Evolutionary conservation across 2,888 invertebrate genomes (phyloP).

Genomic region (Eremobia ochroleuca): DNA sequence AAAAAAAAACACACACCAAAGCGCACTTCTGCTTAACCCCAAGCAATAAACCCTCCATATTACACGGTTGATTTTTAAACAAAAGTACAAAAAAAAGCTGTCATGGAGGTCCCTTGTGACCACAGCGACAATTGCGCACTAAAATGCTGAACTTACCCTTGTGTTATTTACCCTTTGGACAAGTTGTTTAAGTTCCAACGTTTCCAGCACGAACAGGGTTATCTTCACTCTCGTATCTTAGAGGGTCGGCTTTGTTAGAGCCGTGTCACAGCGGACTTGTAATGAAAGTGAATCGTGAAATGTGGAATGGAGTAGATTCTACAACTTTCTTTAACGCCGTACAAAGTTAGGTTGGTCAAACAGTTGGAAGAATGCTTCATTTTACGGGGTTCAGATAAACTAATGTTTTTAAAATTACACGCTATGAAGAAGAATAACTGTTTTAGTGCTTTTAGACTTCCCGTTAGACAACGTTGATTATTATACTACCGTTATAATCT

Average conservation of each 20-base stretch:
- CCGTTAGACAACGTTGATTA: not conserved
- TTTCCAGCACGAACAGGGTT: conserved; percentile 69
- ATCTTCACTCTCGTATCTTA: conserved; percentile 58
- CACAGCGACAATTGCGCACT: conserved; percentile 77
- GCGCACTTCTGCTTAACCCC: conserved; percentile 29
- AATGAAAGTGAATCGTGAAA: not conserved
- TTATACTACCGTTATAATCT: not conserved
- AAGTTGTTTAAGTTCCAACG: conserved; percentile 69
- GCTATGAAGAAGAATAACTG: not conserved
- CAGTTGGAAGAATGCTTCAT: not conserved
- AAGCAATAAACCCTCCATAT: conserved; percentile 61
- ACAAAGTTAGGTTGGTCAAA: not conserved
- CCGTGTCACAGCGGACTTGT: not conserved
- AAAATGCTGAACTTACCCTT: conserved; percentile 63
- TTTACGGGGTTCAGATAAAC: not conserved
- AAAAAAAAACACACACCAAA: conserved; percentile 27
- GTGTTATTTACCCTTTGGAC: conserved; percentile 69
- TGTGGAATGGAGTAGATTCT: not conserved
- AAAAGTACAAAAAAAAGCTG: conserved; percentile 64
- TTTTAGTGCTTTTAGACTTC: not conserved
- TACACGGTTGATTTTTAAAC: conserved; percentile 67
- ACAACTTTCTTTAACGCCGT: not conserved
- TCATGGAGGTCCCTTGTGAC: conserved; percentile 74
- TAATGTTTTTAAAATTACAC: not conserved
- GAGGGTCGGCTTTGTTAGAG: conserved; percentile 48